Base-by-base conservation (phyloP, 2,797 vertebrate genomes). In the Rallus crepitans region DNA sequence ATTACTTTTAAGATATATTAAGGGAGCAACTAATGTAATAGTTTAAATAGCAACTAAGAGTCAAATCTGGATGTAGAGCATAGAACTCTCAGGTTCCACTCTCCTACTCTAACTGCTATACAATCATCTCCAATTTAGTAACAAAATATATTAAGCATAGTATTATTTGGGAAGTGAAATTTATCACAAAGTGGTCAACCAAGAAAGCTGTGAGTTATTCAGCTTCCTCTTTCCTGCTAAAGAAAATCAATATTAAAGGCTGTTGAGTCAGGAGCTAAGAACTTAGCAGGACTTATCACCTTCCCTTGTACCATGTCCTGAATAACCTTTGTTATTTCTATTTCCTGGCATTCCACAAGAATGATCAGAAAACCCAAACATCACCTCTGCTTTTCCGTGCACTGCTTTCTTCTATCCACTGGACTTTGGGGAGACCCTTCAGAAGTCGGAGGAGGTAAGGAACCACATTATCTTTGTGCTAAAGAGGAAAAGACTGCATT, bases 381-480 rank as follows among this genome's bases (percentile, higher is more conserved):
- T 97, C 97, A 99, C 99, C 99, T 98, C 98, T 98, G 95, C 98
- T 97, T 98, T 99, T 99, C 82, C 98, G 98, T 76, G 98, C 98
- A 1, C 98, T 99, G 98, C 98, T 99, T 97, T 99, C 99, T 96
- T 99, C 99, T 81, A 99, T 99, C 99, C 99, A 99, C 2, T 99
- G 99, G 25, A 99, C 99, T 97, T 98, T 99, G 14, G 99, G 99
- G 80, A 99, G 98, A 45, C 99, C 99, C 97, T 98, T 99, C 59
- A 99, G 98, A 92, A 99, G 97, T 35, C 98, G 98, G 12, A 99
- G 98, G 23, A 99, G 98, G 93, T 99, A 99, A 7, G 99, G 99
- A 83, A 99, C 98, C 50, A 99, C 98, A 1, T 95, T 91, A 23
- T 99, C 99, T 98, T 99, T 99, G 97, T 99, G 99, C 99, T 99